Base-by-base conservation (phyloP, 2,888 invertebrate genomes). In the Uloborus plumipes region DNA sequence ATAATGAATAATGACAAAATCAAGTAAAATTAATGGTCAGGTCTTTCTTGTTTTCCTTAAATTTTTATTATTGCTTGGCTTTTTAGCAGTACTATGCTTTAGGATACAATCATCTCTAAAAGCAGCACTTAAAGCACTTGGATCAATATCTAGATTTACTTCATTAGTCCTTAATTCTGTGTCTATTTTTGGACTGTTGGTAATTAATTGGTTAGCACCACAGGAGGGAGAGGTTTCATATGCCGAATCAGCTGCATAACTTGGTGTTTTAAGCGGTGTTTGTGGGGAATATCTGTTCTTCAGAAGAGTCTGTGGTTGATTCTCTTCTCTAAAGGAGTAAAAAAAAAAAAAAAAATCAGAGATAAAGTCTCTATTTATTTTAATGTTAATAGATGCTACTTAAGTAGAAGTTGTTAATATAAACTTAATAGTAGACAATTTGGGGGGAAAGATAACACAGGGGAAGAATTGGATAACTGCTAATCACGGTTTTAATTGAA, bases 61-160 rank as follows among this genome's bases (percentile, higher is more conserved):
- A 62, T 26, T 14, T 15, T 31, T 62, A 16, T 20, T 31, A 20
- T 11, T 18, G 15, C 55, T 16, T 14, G 58, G 55, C 22, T 79
- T 79, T 59, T 79, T 79, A 22, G 78, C 78, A 50, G 78, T 79
- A 22, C 78, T 79, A 51, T 79, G 78, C 20, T 79, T 79, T 16
- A 61, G 11, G 9, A 18, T 22, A n/a, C 51, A 15, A 14, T 39
- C n/a, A 0, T 53, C 61, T 26, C 72, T 72, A 61, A 79, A 79
- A 0, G 71, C 78, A 39, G 78, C 72, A 53, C 53, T 79, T 11
- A 79, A 58, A 50, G 66, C 72, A 15, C 22, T 39, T 20, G 58
- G 50, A 51, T 78, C 77, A 22, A 71, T 18, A 47, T 66, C 65
- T 14, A 49, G n/a, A 18, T 71, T 71, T 22, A n/a, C 7, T 65